Conservation (phyloP, 2,113 vertebrate species). For the Tichodroma muraria region DNA sequence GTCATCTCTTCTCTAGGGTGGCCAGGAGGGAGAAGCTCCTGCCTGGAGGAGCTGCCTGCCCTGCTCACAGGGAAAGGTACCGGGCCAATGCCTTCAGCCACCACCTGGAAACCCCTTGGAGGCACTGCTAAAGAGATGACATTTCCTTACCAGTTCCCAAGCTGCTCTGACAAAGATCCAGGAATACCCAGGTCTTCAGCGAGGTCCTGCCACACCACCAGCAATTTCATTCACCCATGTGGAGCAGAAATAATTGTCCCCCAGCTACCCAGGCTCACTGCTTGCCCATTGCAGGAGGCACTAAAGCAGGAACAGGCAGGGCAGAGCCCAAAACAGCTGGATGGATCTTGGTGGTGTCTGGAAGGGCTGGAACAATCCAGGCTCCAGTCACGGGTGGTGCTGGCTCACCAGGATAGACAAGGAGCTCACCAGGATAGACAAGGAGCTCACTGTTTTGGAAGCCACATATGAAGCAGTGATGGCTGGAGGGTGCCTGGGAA, state of each 20-base stretch:
- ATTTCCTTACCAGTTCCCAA: not conserved
- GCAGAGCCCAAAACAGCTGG: not conserved
- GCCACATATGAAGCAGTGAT: fast-evolving
- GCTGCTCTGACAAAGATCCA: not conserved
- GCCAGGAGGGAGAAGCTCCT: not conserved
- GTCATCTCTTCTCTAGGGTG: not conserved
- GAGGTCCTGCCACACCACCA: not conserved
- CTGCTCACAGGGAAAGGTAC: not conserved
- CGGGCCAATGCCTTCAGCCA: fast-evolving
- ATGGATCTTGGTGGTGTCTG: not conserved
- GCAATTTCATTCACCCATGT: not conserved
- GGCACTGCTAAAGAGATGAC: not conserved
- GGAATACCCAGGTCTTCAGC: not conserved
- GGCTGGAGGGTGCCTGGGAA: not conserved
- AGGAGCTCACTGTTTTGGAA: not conserved
- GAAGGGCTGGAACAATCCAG: not conserved
- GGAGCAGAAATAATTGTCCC: not conserved
- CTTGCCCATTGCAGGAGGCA: not conserved
- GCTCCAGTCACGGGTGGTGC: fast-evolving
- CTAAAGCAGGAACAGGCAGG: not conserved
- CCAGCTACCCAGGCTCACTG: not conserved
- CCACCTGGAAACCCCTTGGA: not conserved
- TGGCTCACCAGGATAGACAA: not conserved
- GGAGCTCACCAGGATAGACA: not conserved
- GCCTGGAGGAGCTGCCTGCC: not conserved